Evolutionary conservation across 2,113 vertebrate species (phyloP).

Genomic region (Phocoena sinus): DNA sequence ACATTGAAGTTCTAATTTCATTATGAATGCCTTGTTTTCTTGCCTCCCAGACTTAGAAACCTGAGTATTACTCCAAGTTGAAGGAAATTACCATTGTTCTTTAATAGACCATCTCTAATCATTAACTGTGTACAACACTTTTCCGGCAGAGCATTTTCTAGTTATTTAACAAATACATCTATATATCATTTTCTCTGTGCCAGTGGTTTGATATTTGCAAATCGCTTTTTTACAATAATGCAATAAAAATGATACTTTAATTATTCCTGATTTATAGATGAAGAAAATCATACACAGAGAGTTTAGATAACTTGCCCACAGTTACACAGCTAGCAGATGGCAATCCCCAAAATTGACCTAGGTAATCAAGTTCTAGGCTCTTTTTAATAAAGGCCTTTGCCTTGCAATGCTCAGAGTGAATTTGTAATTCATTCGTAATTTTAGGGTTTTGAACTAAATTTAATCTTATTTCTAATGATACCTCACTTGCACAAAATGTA

Average conservation of each 20-base stretch:
- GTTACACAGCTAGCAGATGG: not conserved
- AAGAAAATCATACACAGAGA: not conserved
- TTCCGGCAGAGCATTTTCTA: not conserved
- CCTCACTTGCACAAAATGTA: not conserved
- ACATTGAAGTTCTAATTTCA: not conserved
- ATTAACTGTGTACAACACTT: not conserved
- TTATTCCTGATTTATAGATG: not conserved
- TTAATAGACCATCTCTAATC: not conserved
- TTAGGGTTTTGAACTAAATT: not conserved
- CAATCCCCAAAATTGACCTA: not conserved
- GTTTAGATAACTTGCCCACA: not conserved
- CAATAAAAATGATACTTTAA: not conserved
- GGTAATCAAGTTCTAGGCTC: not conserved
- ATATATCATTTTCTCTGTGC: not conserved
- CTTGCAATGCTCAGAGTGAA: not conserved
- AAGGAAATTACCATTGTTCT: not conserved
- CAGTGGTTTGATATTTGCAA: not conserved
- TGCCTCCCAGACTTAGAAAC: not conserved
- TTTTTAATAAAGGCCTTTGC: not conserved
- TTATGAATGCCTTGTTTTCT: not conserved
- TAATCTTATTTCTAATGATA: slow-evolving; percentile 3
- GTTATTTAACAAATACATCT: not conserved
- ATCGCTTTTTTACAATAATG: not conserved
- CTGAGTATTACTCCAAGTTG: not conserved
- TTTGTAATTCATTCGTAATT: not conserved